Evolutionary conservation across 2,113 vertebrate species (phyloP), one percentile per base, ranked within the genome.

Genomic region (Sisor rabdophorus): DNA sequence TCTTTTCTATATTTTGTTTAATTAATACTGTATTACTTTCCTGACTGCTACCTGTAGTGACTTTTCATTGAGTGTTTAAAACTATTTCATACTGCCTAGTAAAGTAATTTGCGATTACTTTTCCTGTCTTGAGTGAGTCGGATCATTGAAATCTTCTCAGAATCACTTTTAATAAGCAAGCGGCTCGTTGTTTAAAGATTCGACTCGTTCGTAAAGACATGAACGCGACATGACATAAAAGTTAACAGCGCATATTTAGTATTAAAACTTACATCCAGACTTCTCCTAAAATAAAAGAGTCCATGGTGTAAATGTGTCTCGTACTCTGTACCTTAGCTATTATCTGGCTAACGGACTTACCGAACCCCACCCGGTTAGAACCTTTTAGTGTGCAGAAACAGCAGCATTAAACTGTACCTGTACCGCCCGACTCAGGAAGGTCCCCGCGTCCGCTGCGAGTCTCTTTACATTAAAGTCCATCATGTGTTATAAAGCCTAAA

Each of bases 391-490:
- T 71, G 15, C 73, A 54, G 77, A 71, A 24, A 17, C 0, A 44
- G 55, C 24, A 4, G 58, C 9, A 44, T 36, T 40, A 11, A 32
- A 73, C 87, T 86, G 84, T 91, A 98, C 96, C 94, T 98, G 96
- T 22, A 98, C 95, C 0, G 96, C 95, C 2, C 95, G 94, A 80
- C 93, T 97, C 59, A 98, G 87, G 82, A 98, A 97, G n/a, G 95
- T 96, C 60, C 95, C 95, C 28, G 96, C 96, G 82, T 96, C 95
- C 3, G 96, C 95, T 56, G 95, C 96, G n/a, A 97, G 81, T 77
- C 96, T 94, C 85, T 97, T 98, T 10, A 98, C 94, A 28, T 94
- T 96, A 86, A 97, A 98, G 77, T 98, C 95, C 96, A 98, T 97
- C 84, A 17, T 83, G 28, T 30, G 19, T 12, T 48, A 1, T 12